Base-by-base conservation (phyloP, 1,140 invertebrate species). In the Cherax quadricarinatus region DNA sequence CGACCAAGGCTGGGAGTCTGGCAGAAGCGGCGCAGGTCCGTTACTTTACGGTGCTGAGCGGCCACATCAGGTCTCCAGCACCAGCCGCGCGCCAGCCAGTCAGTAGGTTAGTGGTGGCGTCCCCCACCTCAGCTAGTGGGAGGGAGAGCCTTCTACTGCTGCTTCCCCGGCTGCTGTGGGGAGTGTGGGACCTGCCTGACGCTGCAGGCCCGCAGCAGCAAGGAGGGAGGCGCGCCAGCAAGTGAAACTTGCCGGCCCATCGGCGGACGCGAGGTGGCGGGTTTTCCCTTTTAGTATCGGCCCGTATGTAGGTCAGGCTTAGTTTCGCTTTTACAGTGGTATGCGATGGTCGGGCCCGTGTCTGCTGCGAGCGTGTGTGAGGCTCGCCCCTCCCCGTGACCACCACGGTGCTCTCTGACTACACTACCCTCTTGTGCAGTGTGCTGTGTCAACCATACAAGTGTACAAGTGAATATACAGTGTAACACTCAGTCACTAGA, bases 271-370 rank as follows among this genome's bases (percentile, higher is more conserved):
- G 84, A 86, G 84, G 84, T 82, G 89, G 75, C 78, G 89, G 89
- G 84, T 91, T 91, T 91, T 87, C 89, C 89, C 84, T 91, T 91
- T 91, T 91, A 91, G 89, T 91, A 86, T 91, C 78, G 89, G 89
- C 6, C 84, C 78, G 89, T 87, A 87, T 87, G 84, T 91, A 87
- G 84, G 84, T 87, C 78, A 87, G 62, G 70, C 78, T 85, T 85
- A 91, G 89, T 91, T 91, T 91, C 89, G 89, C 89, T 91, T 91
- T 91, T 91, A 87, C 84, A 87, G 89, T 91, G 89, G 89, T 91
- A 91, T 91, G 89, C 89, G 89, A 91, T 91, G 89, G 89, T 91
- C 83, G 89, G 78, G 89, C 78, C 84, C 84, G 89, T 91, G 89
- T 91, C 89, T 91, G 70, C 84, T 91, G 89, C 84, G 84, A 91